Conservation (phyloP, 2,888 invertebrate species). For the Allacma fusca region DNA sequence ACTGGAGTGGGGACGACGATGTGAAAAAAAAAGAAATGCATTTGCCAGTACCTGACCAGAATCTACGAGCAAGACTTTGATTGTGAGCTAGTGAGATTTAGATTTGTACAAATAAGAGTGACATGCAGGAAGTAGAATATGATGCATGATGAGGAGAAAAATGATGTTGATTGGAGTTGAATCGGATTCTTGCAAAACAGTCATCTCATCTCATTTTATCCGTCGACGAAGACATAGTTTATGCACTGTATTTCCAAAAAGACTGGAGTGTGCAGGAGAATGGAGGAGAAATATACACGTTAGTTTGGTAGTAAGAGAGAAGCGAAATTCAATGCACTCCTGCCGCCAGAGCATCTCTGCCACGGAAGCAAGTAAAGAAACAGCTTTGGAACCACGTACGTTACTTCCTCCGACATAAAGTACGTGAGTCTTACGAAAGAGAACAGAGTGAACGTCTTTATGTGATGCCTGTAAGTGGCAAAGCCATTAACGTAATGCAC, state of each 20-base stretch:
- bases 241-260: neutral
- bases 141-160: slow-evolving; percentile 31
- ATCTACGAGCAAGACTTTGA: too few species aligned
- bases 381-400: slow-evolving; percentile 14
- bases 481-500: slow-evolving; percentile 56
- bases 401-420: slow-evolving; percentile 28
- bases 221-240: neutral
- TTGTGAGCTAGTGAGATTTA: too few species aligned
- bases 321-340: slow-evolving; percentile 20
- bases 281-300: too few species aligned
- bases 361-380: too few species aligned
- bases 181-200: neutral
- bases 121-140: neutral
- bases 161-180: slow-evolving; percentile 31
- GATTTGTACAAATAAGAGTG: too few species aligned
- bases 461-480: slow-evolving; percentile 52
- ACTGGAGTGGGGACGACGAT: too few species aligned
- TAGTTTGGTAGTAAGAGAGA: neutral
- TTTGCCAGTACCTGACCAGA: too few species aligned
- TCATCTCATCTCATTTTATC: slow-evolving; percentile 12
- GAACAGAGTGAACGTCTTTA: slow-evolving; percentile 43
- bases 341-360: neutral
- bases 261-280: too few species aligned
- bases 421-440: slow-evolving; percentile 1
- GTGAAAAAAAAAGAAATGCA: too few species aligned